phyloP scores from a whole-genome alignment of 2,888 invertebrate species.

The Agriotes lineatus region DNA sequence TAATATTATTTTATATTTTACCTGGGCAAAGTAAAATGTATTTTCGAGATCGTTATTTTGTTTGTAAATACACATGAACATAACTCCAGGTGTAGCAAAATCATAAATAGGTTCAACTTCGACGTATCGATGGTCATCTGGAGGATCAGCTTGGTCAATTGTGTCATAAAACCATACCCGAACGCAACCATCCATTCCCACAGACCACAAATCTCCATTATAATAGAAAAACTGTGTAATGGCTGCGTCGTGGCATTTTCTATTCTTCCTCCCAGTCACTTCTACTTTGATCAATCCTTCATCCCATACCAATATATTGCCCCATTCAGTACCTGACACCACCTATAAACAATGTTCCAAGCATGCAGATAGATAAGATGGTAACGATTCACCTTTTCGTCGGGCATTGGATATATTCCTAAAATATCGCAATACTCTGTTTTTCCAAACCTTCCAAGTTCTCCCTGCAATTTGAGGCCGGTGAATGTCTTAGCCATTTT shows the following conservation, averaged over 20 bases:
- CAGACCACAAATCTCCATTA: conserved; percentile 64
- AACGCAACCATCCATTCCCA: conserved; percentile 81
- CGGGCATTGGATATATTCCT: conserved; percentile 86
- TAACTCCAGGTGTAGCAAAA: conserved; percentile 69
- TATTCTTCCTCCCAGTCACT: conserved; percentile 78
- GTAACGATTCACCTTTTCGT: conserved; percentile 78
- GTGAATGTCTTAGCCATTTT: conserved; percentile 93
- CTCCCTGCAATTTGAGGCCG: conserved; percentile 89
- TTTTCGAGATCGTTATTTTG: conserved; percentile 62
- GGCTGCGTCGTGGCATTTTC: conserved; percentile 81
- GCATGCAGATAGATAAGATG: too few species aligned
- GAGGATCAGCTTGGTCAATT: conserved; percentile 88
- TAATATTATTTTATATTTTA: conserved; percentile 57
- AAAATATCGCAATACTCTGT: conserved; percentile 92
- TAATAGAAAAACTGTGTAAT: conserved; percentile 73
- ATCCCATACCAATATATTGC: conserved; percentile 93
- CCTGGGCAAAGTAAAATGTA: conserved; percentile 82
- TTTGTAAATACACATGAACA: conserved; percentile 71
- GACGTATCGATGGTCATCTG: conserved; percentile 82
- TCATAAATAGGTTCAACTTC: conserved; percentile 90
- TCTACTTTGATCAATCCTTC: conserved; percentile 89
- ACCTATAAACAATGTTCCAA: conserved; percentile 71
- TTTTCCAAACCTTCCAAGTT: conserved; percentile 89
- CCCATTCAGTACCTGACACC: conserved; percentile 90
- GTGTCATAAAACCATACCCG: conserved; percentile 92